Evolutionary conservation across 2,797 vertebrate genomes (phyloP), one percentile per base, ranked within the genome.

Genomic region (Sebastes miniatus): DNA sequence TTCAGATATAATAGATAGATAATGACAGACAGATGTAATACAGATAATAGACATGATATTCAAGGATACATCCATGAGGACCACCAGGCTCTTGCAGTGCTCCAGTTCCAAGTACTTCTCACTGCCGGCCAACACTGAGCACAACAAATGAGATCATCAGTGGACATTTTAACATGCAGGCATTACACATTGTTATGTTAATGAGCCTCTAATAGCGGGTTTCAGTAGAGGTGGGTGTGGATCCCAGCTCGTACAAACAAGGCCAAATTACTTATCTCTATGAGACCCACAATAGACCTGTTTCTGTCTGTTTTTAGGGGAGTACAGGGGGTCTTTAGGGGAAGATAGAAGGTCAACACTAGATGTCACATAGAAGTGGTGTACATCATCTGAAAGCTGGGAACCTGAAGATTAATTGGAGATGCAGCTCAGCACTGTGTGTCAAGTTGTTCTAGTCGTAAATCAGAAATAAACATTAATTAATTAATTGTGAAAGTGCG

Each of bases 1-100:
- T 64, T 27, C 29, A 25, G 20, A 34, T 11, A 18, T 20, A 1
- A 64, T 8, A 36, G 6, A 14, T 14, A 24, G 11, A 64, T 16
- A 39, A n/a, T 29, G 27, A 63, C 12, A 22, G 20, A 8, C n/a
- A 52, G 12, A 50, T 24, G 5, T 32, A 18, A 32, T 22, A 12
- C 27, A 32, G 25, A 22, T 5, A 25, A 50, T 13, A 50, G 6
- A 9, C 5, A 24, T 50, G 0, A 39, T 13, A n/a, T 47, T 64
- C 0, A 79, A 95, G 95, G 96, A 96, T 96, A 96, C 96, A 50
- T 96, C 96, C 90, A 93, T 92, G 69, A 96, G 92, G 61, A 94
- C 94, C 84, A 96, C 94, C 57, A 96, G 81, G 67, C 94, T 95
- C 89, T 95, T 95, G 87, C 95, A 96, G 56, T 94, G 93, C 69